Percentiles rank a stretch among this genome's conserved stretches.
Evolutionary conservation across 1,140 invertebrate species (phyloP).

Genomic region (Ridgeia piscesae): DNA sequence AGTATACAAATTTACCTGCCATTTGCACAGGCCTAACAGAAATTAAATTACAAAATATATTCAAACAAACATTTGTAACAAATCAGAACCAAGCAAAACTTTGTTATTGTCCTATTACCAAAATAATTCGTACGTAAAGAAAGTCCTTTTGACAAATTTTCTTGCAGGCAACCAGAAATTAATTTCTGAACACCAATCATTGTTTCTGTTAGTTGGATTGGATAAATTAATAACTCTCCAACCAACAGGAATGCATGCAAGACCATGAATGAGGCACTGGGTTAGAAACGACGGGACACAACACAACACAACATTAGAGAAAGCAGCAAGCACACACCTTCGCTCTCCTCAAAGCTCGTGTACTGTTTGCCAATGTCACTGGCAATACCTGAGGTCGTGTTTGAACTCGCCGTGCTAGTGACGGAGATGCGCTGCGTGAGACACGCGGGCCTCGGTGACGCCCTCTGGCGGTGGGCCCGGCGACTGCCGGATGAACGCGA

Average conservation of each 20-base stretch:
- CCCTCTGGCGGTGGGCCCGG: conserved; percentile 70
- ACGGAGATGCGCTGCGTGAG: conserved; percentile 74
- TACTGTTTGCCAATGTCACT: conserved; percentile 67
- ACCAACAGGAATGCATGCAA: neutral
- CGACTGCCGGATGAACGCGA: conserved; percentile 33
- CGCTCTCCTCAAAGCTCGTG: conserved; percentile 80
- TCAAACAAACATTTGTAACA: neutral
- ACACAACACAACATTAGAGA: neutral
- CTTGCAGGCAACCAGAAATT: neutral
- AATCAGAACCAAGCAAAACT: too few relatives aligned
- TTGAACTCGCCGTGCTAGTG: conserved; percentile 87
- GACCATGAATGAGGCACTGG: neutral
- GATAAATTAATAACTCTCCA: neutral
- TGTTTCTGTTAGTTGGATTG: neutral
- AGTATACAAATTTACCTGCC: too few relatives aligned
- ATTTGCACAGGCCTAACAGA: too few relatives aligned
- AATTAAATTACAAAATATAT: neutral
- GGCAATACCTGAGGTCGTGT: conserved; percentile 92
- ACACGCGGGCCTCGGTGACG: conserved; percentile 47
- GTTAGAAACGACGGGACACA: neutral
- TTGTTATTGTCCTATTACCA: too few relatives aligned
- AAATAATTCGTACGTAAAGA: too few relatives aligned
- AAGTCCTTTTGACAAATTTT: too few relatives aligned
- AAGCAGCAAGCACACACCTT: conserved; percentile 54
- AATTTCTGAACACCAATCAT: neutral